These are phyloP conservation scores for Drosophila repleta DNA, from an alignment of 1,140 invertebrate species.

Conservation along the genomic window DNA sequence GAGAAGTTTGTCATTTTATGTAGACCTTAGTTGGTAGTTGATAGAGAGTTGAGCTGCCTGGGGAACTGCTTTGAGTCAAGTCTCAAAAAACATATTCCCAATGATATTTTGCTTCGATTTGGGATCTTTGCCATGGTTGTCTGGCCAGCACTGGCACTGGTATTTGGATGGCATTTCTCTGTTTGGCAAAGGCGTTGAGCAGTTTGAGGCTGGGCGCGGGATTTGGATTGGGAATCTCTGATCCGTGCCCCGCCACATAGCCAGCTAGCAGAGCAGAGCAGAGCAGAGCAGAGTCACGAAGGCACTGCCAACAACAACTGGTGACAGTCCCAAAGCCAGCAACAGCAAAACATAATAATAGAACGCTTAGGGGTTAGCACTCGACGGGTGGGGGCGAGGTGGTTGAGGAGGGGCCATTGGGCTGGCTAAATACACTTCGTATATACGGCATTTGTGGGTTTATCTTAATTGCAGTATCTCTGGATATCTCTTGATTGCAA, in stretches of 20 bases:
- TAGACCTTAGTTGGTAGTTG: no score
- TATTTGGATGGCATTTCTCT: no score
- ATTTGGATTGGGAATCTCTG: background rate
- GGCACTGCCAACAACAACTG: constrained; percentile 34
- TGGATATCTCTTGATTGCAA: constrained; percentile 69
- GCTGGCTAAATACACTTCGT: constrained; percentile 40
- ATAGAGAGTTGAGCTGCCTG: no score
- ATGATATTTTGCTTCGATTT: no score
- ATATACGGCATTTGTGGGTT: constrained; percentile 47
- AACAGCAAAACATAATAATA: constrained; percentile 35
- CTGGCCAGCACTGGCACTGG: no score
- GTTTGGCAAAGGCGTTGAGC: background rate
- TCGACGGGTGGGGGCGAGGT: background rate
- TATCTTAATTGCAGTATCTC: constrained; percentile 80
- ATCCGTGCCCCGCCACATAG: background rate
- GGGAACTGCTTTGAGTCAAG: no score
- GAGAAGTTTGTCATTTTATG: background rate
- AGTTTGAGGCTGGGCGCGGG: background rate
- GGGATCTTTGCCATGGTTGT: no score
- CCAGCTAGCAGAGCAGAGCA: constrained; percentile 10
- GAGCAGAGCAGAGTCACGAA: constrained; percentile 36
- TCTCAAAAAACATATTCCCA: no score
- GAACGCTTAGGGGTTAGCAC: constrained; percentile 43
- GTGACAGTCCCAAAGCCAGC: constrained; percentile 26
- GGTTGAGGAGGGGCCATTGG: background rate